Conservation (phyloP, 2,797 vertebrate genomes). For the Aselliscus stoliczkanus region DNA sequence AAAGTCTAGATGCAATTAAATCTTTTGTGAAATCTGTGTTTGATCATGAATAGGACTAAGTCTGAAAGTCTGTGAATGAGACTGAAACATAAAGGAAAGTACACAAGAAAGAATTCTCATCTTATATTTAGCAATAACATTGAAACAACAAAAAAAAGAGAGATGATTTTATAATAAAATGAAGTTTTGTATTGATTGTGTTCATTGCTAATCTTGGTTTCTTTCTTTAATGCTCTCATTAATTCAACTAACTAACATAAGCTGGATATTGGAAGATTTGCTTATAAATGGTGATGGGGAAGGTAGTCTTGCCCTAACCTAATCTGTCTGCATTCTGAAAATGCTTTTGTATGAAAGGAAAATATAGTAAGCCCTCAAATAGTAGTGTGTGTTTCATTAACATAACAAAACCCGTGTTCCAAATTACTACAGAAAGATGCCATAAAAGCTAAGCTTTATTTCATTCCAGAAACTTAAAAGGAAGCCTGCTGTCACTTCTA, state of each 20-base stretch:
- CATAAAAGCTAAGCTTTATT: constrained; percentile 40
- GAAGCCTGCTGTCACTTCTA: not conserved
- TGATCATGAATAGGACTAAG: constrained; percentile 56
- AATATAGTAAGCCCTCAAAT: constrained; percentile 48
- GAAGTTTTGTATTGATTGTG: not conserved
- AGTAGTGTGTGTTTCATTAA: constrained; percentile 42
- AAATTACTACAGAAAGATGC: constrained; percentile 49
- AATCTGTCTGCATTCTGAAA: constrained; percentile 57
- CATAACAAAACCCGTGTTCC: constrained; percentile 59
- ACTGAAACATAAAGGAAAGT: constrained; percentile 43
- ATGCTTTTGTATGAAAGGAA: constrained; percentile 45
- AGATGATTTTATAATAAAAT: constrained; percentile 36
- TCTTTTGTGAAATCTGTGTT: constrained; percentile 68
- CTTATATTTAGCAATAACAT: constrained; percentile 41
- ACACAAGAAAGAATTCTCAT: not conserved
- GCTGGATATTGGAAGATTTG: not conserved
- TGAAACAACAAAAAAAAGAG: constrained; percentile 47
- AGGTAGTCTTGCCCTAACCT: constrained; percentile 3
- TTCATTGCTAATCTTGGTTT: not conserved
- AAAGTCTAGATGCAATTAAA: constrained; percentile 71
- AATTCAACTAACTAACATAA: constrained; percentile 60
- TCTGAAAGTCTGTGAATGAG: constrained; percentile 50
- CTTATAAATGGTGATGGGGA: constrained; percentile 19
- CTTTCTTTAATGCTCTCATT: constrained; percentile 48
- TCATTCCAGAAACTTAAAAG: constrained; percentile 43